Evolutionary conservation across 2,113 vertebrate genomes (phyloP), one percentile per base, ranked within the genome.

Genomic region (Amblyopsis rosae): DNA sequence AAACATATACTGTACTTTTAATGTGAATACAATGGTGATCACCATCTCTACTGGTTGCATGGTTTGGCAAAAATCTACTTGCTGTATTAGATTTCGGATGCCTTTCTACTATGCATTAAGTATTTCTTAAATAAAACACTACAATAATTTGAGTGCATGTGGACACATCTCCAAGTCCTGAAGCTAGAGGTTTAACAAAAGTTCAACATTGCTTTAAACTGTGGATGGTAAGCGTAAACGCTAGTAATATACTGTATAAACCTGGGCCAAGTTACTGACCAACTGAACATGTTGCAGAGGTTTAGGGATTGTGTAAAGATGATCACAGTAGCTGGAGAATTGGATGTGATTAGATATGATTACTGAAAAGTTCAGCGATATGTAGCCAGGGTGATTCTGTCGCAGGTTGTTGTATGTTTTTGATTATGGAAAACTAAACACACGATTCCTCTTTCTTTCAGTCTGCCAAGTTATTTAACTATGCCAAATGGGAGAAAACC

Each of bases 391-490:
- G 49, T 58, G 17, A 58, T 58, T 56, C 55, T 59, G 47, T 58
- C 11, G 26, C 17, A 54, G n/a, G n/a, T 32, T 26, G 15, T 15
- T 41, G 65, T 57, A 13, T 67, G 64, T 56, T 55, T 12, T 17
- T 56, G 63, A 49, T 53, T 58, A 2, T 62, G 48, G 48, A 16
- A 65, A 19, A 67, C 62, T 64, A 75, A 83, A 59, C 58, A 26
- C 55, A 3, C 35, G 13, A 83, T 69, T 49, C 72, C 65, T 81
- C 0, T 53, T 73, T 73, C 67, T 89, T 79, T 75, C 51, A 98
- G 97, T 95, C 95, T 54, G 97, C 97, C 60, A 98, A 98, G 88
- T 79, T 98, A 82, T 95, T 96, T 83, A 95, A 96, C 85, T 98
- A 98, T 0, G 96, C 95, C 62, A 93, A 71, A 75, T 96, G 95